Conservation (phyloP, 2,888 invertebrate genomes). For the Diaphora mendica region DNA sequence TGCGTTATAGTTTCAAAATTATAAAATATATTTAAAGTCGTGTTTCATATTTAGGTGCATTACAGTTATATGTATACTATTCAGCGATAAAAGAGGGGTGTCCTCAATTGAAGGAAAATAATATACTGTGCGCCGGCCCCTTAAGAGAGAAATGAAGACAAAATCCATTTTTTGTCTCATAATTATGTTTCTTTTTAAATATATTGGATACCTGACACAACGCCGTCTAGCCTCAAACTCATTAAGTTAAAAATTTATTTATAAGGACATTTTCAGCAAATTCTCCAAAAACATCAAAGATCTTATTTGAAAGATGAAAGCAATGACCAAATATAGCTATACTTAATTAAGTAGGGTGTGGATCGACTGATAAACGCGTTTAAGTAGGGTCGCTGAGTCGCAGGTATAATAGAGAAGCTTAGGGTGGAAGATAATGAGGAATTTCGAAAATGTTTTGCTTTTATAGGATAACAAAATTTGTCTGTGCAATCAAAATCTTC, state of each 20-base stretch:
- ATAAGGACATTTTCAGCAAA: constrained; percentile 9
- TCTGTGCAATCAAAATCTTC: not conserved
- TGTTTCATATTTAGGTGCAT: too few species aligned
- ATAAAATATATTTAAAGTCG: too few species aligned
- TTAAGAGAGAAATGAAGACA: too few species aligned
- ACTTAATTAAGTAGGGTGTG: constrained; percentile 28
- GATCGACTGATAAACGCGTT: constrained; percentile 26
- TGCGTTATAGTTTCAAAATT: too few species aligned
- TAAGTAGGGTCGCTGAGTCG: constrained; percentile 21
- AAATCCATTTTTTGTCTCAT: too few species aligned
- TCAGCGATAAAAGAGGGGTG: too few species aligned
- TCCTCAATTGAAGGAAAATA: too few species aligned
- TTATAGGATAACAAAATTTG: constrained; percentile 6
- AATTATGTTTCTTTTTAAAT: too few species aligned
- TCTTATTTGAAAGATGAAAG: constrained; percentile 16
- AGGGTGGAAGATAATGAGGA: constrained; percentile 18
- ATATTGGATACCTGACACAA: too few species aligned
- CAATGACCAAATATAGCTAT: constrained; percentile 34
- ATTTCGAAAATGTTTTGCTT: constrained; percentile 13
- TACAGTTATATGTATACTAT: too few species aligned
- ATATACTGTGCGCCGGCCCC: too few species aligned
- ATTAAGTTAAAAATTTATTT: not conserved
- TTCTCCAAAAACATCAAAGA: constrained; percentile 3
- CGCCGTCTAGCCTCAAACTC: too few species aligned
- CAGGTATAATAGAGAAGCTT: constrained; percentile 10